Evolutionary conservation across 2,113 vertebrate genomes (phyloP).

Genomic region (Rhea pennata): DNA sequence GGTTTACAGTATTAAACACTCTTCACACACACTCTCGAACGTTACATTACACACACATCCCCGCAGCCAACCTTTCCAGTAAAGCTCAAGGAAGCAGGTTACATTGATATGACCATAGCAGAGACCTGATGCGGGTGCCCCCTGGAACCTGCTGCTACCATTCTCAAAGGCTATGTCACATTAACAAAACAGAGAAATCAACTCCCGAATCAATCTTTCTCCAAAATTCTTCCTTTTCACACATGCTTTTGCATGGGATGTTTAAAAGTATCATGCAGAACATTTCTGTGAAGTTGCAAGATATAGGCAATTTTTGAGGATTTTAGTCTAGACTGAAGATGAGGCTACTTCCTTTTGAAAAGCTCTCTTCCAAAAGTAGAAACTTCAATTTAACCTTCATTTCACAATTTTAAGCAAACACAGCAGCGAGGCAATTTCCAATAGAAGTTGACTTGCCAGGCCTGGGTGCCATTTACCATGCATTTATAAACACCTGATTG

Average conservation of each 20-base stretch:
- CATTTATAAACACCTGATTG: not conserved
- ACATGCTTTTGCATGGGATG: not conserved
- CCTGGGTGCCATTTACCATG: not conserved
- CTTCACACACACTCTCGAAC: not conserved
- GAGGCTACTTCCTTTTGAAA: constrained; percentile 65
- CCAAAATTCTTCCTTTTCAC: not conserved
- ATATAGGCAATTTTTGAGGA: constrained; percentile 55
- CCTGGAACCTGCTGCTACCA: not conserved
- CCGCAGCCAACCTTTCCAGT: not conserved
- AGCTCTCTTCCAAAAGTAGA: constrained; percentile 70
- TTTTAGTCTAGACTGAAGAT: constrained; percentile 65
- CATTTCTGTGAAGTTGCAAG: constrained; percentile 29
- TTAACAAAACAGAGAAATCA: not conserved
- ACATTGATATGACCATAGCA: not conserved
- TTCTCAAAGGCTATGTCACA: not conserved
- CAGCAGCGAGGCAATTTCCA: constrained; percentile 12
- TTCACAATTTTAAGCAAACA: constrained; percentile 38
- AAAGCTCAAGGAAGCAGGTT: not conserved
- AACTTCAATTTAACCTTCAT: constrained; percentile 62
- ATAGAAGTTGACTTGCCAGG: not conserved
- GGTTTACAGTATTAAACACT: not conserved
- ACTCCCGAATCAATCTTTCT: not conserved
- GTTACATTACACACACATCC: not conserved
- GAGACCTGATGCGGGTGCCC: not conserved
- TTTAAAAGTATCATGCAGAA: constrained; percentile 8